A percentile compares a stretch with the other conserved stretches of the same genome.
phyloP scores from a whole-genome alignment of 2,113 vertebrate species.

The Turnix velox region DNA sequence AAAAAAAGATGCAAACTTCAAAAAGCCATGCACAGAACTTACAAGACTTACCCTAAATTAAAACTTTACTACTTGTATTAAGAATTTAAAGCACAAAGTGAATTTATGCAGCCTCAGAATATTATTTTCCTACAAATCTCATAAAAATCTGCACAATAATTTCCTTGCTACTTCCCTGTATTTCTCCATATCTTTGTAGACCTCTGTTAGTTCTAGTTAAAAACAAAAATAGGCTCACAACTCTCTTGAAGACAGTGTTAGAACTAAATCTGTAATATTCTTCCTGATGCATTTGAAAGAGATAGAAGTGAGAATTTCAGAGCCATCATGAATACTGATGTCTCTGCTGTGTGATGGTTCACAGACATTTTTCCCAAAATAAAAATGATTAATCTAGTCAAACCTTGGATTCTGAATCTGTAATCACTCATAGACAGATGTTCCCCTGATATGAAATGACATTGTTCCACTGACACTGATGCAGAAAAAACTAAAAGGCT shows the following conservation, averaged over 20 bases:
- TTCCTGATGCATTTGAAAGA: not conserved
- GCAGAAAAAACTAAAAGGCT: not conserved
- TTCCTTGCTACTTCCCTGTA: not conserved
- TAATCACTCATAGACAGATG: not conserved
- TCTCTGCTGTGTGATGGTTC: not conserved
- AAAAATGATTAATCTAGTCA: not conserved
- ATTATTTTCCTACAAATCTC: not conserved
- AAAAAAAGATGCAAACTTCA: not conserved
- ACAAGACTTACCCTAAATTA: not conserved
- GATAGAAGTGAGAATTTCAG: not conserved
- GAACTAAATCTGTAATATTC: not conserved
- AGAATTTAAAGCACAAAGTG: not conserved
- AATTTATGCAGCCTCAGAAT: not conserved
- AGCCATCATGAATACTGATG: not conserved
- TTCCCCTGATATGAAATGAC: not conserved
- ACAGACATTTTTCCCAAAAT: not conserved
- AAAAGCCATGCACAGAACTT: not conserved
- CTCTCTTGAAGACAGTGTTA: not conserved
- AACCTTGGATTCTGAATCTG: not conserved
- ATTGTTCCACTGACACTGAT: not conserved
- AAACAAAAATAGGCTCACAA: slow-evolving; percentile 4
- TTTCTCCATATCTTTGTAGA: not conserved
- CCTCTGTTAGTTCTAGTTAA: not conserved
- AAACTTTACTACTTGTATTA: not conserved
- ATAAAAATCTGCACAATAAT: not conserved